Percentiles rank a stretch among this genome's conserved stretches.
Conservation (phyloP, 2,113 vertebrate species). For the Brachyhypopomus occidentalis region DNA sequence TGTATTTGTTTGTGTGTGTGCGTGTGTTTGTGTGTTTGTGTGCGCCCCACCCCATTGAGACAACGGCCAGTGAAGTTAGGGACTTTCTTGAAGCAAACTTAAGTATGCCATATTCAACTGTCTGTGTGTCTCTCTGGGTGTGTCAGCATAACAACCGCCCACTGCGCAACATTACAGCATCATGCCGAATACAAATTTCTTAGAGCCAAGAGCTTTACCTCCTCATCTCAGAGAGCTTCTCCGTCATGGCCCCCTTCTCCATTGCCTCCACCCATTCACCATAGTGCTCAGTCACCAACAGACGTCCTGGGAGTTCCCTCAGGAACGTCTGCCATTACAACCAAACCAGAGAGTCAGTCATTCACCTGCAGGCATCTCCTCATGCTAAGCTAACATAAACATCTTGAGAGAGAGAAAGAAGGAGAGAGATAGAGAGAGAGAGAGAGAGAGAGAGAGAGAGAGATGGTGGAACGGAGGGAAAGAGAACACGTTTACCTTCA, state of each 20-base stretch:
- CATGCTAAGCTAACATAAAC: neutral
- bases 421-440: no score
- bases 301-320: slow-evolving; percentile 85
- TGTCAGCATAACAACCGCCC: no score
- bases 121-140: no score
- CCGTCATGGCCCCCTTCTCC: slow-evolving; percentile 69
- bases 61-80: neutral
- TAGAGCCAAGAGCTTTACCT: slow-evolving; percentile 74
- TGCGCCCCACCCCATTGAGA: no score
- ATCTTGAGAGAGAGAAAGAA: no score
- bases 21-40: neutral
- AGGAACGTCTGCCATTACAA: slow-evolving; percentile 84
- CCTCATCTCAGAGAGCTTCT: slow-evolving; percentile 77
- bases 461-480: no score
- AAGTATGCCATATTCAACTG: no score
- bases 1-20: neutral
- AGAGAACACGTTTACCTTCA: slow-evolving; percentile 79
- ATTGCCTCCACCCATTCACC: slow-evolving; percentile 84
- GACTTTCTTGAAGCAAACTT: neutral
- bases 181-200: neutral
- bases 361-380: neutral
- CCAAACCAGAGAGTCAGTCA: slow-evolving; percentile 1
- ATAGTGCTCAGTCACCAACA: slow-evolving; percentile 82
- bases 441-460: neutral
- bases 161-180: no score